Conservation (phyloP, 2,113 vertebrate species). For the Catharus minimus region DNA sequence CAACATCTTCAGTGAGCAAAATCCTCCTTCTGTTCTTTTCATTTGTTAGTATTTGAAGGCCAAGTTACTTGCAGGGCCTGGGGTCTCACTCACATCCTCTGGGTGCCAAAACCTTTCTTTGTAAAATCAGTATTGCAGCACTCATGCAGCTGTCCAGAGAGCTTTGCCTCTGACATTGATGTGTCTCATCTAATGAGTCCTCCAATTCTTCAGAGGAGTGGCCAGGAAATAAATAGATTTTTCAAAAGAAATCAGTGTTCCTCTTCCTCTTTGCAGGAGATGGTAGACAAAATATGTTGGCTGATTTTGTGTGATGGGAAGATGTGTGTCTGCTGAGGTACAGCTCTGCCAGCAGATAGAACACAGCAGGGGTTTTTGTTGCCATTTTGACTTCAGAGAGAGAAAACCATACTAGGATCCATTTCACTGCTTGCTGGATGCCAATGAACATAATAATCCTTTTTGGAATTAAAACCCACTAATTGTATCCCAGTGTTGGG, state of each 20-base stretch:
- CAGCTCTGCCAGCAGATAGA: background rate
- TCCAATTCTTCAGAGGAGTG: background rate
- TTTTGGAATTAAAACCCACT: background rate
- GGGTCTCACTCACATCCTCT: background rate
- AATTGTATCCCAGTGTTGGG: background rate
- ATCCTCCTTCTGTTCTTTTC: background rate
- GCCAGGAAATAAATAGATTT: background rate
- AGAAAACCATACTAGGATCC: background rate
- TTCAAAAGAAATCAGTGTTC: background rate
- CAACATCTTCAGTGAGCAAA: background rate
- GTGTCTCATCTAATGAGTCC: background rate
- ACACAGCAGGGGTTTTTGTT: background rate
- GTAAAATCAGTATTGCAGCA: background rate
- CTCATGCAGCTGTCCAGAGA: background rate
- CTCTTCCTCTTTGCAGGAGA: background rate
- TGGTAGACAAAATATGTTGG: background rate
- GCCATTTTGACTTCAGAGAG: background rate
- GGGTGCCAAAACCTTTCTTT: background rate
- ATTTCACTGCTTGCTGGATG: background rate
- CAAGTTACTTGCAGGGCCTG: background rate
- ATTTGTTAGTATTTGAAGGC: background rate
- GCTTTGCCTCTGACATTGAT: background rate
- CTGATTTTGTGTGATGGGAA: background rate
- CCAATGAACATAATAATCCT: background rate
- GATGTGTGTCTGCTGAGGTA: background rate